Evolutionary conservation across 1,140 invertebrate genomes (phyloP).

Genomic region (Drosophila truncata): DNA sequence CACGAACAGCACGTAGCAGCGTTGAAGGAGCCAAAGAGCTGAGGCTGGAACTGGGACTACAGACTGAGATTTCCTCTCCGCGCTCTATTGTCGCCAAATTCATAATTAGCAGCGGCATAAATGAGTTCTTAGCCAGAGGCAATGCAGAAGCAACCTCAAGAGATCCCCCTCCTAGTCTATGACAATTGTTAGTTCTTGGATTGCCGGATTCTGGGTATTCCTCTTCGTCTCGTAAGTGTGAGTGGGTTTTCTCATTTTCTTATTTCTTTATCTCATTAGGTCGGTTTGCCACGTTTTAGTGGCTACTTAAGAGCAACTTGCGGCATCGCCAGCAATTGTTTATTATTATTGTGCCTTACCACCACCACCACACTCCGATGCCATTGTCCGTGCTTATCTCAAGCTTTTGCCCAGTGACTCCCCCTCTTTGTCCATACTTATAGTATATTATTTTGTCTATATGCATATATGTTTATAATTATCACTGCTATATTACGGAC

Average conservation of each 20-base stretch:
- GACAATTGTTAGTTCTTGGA: slow-evolving; percentile 59
- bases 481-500: slow-evolving; percentile 28
- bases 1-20: slow-evolving; percentile 81
- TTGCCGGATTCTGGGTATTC: slow-evolving; percentile 46
- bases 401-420: slow-evolving; percentile 23
- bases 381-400: slow-evolving; percentile 65
- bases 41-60: slow-evolving; percentile 19
- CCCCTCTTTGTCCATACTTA: slow-evolving; percentile 7
- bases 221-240: slow-evolving; percentile 19
- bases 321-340: slow-evolving; percentile 55
- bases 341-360: slow-evolving; percentile 63
- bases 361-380: slow-evolving; percentile 24
- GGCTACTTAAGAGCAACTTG: slow-evolving; percentile 63
- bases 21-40: slow-evolving; percentile 61
- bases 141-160: slow-evolving; percentile 55
- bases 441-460: neutral
- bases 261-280: slow-evolving; percentile 59
- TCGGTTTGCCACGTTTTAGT: slow-evolving; percentile 63
- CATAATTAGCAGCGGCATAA: slow-evolving; percentile 72
- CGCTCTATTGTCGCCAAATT: slow-evolving; percentile 71
- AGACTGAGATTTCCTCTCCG: slow-evolving; percentile 21
- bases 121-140: slow-evolving; percentile 54
- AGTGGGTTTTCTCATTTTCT: slow-evolving; percentile 1
- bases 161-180: slow-evolving; percentile 32
- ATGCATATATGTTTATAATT: slow-evolving; percentile 39